phyloP scores from a whole-genome alignment of 2,888 invertebrate genomes.

The Eupithecia centaureata region DNA sequence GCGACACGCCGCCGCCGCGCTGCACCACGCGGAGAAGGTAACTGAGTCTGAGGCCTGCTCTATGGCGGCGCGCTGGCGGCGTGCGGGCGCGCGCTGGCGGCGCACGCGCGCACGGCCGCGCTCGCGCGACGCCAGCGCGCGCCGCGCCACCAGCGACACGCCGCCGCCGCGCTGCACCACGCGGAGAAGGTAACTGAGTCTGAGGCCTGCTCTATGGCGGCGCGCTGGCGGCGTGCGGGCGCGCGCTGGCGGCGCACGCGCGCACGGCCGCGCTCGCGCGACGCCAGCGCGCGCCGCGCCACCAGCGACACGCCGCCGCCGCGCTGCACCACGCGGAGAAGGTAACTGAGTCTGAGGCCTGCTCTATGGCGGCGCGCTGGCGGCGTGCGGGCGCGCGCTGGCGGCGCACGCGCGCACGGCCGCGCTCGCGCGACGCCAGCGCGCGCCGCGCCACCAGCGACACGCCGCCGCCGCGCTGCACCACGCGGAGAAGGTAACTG shows the following conservation, averaged over 20 bases:
- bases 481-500: too few species aligned
- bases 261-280: constrained; percentile 45
- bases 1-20: too few species aligned
- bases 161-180: constrained; percentile 65
- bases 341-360: too few species aligned
- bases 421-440: constrained; percentile 33
- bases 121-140: constrained; percentile 44
- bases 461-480: too few species aligned
- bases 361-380: constrained; percentile 69
- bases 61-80: constrained; percentile 70
- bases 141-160: too few species aligned
- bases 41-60: constrained; percentile 44
- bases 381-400: constrained; percentile 42
- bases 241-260: constrained; percentile 75
- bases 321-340: constrained; percentile 65
- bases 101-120: constrained; percentile 64
- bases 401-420: constrained; percentile 77
- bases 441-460: constrained; percentile 75
- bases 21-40: too few species aligned
- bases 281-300: constrained; percentile 64
- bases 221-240: constrained; percentile 69
- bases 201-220: constrained; percentile 45
- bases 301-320: too few species aligned
- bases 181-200: too few species aligned
- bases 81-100: constrained; percentile 63